Evolutionary conservation across 2,113 vertebrate genomes (phyloP).

Genomic region (Genyomyrus donnyi): DNA sequence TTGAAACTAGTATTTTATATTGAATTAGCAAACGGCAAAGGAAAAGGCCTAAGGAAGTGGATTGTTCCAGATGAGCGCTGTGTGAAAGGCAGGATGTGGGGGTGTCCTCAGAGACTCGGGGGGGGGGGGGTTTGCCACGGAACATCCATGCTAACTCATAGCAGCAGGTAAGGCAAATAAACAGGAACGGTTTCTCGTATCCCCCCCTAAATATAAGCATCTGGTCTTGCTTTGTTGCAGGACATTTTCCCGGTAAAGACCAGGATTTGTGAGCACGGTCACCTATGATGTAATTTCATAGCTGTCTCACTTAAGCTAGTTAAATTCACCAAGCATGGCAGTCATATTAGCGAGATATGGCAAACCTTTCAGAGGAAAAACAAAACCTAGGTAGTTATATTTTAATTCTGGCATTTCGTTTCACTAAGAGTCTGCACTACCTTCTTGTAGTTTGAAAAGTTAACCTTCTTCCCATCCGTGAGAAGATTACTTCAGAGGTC

Average conservation of each 20-base stretch:
- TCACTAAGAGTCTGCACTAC: neutral
- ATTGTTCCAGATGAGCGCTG: neutral
- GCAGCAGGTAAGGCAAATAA: neutral
- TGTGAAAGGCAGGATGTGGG: neutral
- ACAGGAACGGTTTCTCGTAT: neutral
- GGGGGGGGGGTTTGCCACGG: neutral
- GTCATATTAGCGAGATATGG: neutral
- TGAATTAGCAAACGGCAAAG: neutral
- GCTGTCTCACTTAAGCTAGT: neutral
- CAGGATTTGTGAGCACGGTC: neutral
- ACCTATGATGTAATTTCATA: neutral
- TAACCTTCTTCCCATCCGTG: neutral
- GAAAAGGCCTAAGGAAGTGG: neutral
- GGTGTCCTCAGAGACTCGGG: neutral
- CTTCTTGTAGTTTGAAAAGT: neutral
- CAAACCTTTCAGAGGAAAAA: neutral
- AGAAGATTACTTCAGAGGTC: neutral
- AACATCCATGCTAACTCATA: neutral
- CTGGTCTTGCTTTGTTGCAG: neutral
- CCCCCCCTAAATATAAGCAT: neutral
- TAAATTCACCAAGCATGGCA: neutral
- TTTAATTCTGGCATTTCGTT: neutral
- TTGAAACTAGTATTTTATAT: neutral
- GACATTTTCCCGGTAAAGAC: neutral
- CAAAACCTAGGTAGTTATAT: neutral